Evolutionary conservation across 2,888 invertebrate species (phyloP).

Genomic region (Idaea straminata): DNA sequence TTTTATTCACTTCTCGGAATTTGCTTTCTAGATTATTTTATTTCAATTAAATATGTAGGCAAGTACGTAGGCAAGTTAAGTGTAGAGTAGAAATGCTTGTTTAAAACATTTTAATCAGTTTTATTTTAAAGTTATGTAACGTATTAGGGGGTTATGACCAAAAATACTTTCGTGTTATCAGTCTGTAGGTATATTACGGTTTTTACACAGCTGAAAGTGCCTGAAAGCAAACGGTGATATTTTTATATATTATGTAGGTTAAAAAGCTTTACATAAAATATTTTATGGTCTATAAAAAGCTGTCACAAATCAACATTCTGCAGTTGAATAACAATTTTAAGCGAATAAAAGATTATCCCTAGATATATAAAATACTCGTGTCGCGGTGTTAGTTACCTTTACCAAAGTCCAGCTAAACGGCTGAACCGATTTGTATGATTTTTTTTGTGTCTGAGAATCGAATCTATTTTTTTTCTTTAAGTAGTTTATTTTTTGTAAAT

Average conservation of each 20-base stretch:
- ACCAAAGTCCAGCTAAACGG: no score
- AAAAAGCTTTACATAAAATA: neutral
- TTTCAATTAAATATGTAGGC: neutral
- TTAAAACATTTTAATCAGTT: neutral
- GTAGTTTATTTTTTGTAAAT: no score
- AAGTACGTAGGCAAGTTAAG: neutral
- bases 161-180: no score
- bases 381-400: no score
- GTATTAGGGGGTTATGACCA: neutral
- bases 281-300: neutral
- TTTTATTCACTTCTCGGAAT: neutral
- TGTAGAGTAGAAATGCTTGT: neutral
- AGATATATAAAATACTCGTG: no score
- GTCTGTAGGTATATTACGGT: neutral
- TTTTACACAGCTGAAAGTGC: neutral
- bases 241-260: neutral
- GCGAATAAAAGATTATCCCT: neutral
- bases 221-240: neutral
- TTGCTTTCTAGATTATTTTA: neutral
- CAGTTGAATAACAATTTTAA: neutral
- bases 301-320: neutral
- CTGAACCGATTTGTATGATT: no score
- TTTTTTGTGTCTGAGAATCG: no score
- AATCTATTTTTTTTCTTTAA: no score
- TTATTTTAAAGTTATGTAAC: no score